Conservation (phyloP, 2,797 vertebrate genomes). For the Cossypha dichroa region DNA sequence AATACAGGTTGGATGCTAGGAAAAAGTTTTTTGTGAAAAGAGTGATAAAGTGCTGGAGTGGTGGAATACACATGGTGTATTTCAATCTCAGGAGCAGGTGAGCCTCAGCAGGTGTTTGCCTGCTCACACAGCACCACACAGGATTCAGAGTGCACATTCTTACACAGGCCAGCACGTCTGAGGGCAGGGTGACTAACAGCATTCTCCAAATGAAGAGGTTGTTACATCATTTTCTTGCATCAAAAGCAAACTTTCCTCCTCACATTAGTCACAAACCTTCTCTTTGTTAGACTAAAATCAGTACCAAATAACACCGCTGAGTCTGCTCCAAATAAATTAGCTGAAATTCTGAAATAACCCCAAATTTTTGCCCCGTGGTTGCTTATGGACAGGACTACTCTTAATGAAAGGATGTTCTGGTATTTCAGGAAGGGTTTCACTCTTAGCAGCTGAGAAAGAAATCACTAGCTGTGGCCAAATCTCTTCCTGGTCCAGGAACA, state of each 20-base stretch:
- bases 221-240: background rate
- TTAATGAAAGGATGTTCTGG: background rate
- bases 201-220: background rate
- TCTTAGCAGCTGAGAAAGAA: conserved; percentile 10
- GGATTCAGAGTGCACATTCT: background rate
- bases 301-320: background rate
- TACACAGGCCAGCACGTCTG: background rate
- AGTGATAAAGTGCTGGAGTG: too few species aligned
- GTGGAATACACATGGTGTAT: background rate
- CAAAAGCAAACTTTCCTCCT: conserved; percentile 3
- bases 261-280: background rate
- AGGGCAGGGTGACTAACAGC: background rate
- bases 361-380: background rate
- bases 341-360: background rate
- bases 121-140: background rate
- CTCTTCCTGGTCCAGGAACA: conserved; percentile 24
- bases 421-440: conserved; percentile 23
- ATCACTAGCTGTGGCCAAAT: conserved; percentile 2
- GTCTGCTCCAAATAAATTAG: background rate
- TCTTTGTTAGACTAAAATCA: background rate
- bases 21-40: too few species aligned
- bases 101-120: background rate
- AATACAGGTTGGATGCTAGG: too few species aligned
- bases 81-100: background rate
- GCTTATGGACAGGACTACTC: background rate